Evolutionary conservation across 23 tunicate genomes (phyloP).

Genomic region (Botrylloides violaceus): DNA sequence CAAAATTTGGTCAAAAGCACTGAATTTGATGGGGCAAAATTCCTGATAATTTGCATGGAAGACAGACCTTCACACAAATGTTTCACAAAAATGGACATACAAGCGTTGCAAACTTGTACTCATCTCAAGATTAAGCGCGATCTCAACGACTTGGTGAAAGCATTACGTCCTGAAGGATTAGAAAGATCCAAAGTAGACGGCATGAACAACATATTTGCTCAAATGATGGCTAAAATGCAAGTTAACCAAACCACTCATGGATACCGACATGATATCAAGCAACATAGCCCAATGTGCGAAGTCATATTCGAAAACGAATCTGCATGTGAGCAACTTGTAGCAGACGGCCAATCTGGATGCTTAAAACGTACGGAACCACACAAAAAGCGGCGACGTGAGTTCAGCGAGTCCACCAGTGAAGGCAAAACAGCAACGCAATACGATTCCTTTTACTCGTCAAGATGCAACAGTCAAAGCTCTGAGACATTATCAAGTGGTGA

Average conservation of each 20-base stretch:
- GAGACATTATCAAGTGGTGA: slow-evolving; percentile 18
- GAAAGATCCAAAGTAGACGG: background rate
- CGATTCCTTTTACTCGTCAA: slow-evolving; percentile 15
- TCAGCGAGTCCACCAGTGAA: background rate
- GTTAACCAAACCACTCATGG: too few relatives aligned
- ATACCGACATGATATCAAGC: background rate
- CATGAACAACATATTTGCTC: background rate
- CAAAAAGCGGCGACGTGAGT: background rate
- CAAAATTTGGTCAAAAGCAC: background rate
- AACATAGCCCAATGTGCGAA: too few relatives aligned
- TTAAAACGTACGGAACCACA: too few relatives aligned
- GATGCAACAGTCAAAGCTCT: slow-evolving; percentile 22
- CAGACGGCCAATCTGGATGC: too few relatives aligned
- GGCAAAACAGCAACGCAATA: background rate
- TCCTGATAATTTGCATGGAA: slow-evolving; percentile 5
- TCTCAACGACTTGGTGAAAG: background rate
- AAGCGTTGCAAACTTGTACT: background rate
- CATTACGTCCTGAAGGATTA: background rate
- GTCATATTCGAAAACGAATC: too few relatives aligned
- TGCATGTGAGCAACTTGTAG: too few relatives aligned
- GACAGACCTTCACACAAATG: background rate
- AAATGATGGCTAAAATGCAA: background rate
- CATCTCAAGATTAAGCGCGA: background rate
- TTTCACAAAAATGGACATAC: background rate
- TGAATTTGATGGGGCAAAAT: background rate